Percentiles rank a stretch among this genome's conserved stretches.
Conservation (phyloP, 30 jellyfish, hydroid and myxozoan genomes). For the Aurelia coerulea region DNA sequence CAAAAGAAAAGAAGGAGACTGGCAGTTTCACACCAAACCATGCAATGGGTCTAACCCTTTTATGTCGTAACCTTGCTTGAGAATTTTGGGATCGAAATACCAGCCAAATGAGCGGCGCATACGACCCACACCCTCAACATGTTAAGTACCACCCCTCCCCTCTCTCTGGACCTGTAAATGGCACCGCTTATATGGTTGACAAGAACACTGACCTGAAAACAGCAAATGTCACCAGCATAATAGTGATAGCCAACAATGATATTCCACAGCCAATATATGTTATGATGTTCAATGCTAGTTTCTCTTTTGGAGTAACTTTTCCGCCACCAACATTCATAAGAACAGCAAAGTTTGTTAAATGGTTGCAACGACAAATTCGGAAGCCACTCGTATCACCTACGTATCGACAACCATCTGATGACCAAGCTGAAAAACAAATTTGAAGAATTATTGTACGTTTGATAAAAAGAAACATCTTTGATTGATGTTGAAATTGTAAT, state of each 20-base stretch:
- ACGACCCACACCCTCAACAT: too few relatives aligned
- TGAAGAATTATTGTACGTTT: background rate
- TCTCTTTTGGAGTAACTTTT: constrained; percentile 4
- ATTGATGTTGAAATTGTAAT: too few relatives aligned
- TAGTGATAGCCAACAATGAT: constrained; percentile 44
- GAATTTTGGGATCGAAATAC: too few relatives aligned
- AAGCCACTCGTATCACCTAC: constrained; percentile 20
- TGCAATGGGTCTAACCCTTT: too few relatives aligned
- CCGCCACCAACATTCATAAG: constrained; percentile 52
- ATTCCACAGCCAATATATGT: constrained; percentile 70
- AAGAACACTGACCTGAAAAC: constrained; percentile 43
- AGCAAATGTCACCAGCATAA: constrained; percentile 24
- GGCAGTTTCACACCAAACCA: too few relatives aligned
- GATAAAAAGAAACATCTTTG: background rate
- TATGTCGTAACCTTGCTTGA: too few relatives aligned
- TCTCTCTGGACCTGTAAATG: too few relatives aligned
- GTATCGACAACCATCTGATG: constrained; percentile 59
- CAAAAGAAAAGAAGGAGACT: too few relatives aligned
- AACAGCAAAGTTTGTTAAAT: constrained; percentile 71
- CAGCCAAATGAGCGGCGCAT: too few relatives aligned
- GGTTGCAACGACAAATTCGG: constrained; percentile 64
- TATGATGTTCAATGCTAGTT: constrained; percentile 36
- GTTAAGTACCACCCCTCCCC: too few relatives aligned
- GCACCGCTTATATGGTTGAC: background rate
- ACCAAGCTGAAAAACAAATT: constrained; percentile 34